phyloP scores from a whole-genome alignment of 2,113 vertebrate genomes.

The Gallinago undulata region DNA sequence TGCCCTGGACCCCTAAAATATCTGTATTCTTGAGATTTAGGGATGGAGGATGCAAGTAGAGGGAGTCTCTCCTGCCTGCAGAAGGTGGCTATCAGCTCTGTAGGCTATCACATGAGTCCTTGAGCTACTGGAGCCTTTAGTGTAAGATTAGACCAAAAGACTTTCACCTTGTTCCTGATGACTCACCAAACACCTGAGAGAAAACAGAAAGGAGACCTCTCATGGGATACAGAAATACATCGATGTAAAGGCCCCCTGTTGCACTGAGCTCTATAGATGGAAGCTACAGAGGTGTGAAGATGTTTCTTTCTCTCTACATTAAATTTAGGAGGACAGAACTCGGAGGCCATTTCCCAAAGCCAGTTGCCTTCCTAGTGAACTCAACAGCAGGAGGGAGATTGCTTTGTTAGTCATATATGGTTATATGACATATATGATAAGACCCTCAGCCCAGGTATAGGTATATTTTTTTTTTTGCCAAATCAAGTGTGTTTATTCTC shows the following conservation, averaged over 20 bases:
- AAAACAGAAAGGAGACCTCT: neutral
- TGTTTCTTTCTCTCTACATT: neutral
- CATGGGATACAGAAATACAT: neutral
- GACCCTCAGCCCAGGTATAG: rapidly evolving
- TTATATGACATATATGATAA: neutral
- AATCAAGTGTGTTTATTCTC: neutral
- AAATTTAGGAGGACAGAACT: neutral
- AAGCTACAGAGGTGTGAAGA: neutral
- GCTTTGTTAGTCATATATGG: neutral
- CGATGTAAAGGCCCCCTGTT: neutral
- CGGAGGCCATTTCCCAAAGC: neutral
- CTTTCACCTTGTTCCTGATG: neutral
- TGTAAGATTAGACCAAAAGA: neutral
- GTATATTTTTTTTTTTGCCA: neutral
- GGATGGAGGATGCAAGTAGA: neutral
- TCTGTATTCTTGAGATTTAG: neutral
- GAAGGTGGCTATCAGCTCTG: neutral
- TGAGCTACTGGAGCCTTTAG: neutral
- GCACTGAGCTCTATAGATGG: neutral
- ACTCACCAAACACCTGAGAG: neutral
- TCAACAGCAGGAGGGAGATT: neutral
- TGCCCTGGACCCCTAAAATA: neutral
- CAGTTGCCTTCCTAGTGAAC: neutral
- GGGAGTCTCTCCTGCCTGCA: neutral
- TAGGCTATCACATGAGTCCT: neutral